phyloP scores from a whole-genome alignment of 2,797 vertebrate genomes.

The Malacoctenus gilli region DNA sequence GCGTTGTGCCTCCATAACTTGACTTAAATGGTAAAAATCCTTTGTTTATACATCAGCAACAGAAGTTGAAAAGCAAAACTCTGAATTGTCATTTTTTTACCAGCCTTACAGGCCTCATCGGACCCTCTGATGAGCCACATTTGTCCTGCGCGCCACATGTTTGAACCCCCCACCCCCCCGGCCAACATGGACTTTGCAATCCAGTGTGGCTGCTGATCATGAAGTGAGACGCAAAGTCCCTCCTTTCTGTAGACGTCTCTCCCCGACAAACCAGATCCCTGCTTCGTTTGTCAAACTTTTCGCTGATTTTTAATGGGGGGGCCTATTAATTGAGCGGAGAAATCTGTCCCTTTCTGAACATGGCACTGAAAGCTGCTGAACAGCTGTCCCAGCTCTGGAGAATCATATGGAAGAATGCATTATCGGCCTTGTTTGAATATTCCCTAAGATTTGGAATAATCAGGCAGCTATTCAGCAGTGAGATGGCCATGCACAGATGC shows the following conservation, averaged over 20 bases:
- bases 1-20: no score
- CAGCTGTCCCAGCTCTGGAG: constrained; percentile 80
- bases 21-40: no score
- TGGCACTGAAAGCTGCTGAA: constrained; percentile 72
- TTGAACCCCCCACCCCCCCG: no score
- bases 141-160: no score
- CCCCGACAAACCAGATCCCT: constrained; percentile 48
- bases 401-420: constrained; percentile 81
- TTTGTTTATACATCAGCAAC: no score
- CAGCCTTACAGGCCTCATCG: no score
- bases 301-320: constrained; percentile 67
- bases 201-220: constrained; percentile 37
- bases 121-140: no score
- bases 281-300: constrained; percentile 69
- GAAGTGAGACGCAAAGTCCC: constrained; percentile 56
- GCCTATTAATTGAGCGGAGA: constrained; percentile 77
- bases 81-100: no score
- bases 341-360: constrained; percentile 77
- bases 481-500: constrained; percentile 80
- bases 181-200: constrained; percentile 4
- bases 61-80: no score
- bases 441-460: constrained; percentile 82
- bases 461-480: constrained; percentile 79
- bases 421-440: constrained; percentile 82
- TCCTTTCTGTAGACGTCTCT: constrained; percentile 28